Percentiles rank a stretch among this genome's conserved stretches.
phyloP scores from a whole-genome alignment of 2,113 vertebrate species.

The Diphyllodes magnificus region DNA sequence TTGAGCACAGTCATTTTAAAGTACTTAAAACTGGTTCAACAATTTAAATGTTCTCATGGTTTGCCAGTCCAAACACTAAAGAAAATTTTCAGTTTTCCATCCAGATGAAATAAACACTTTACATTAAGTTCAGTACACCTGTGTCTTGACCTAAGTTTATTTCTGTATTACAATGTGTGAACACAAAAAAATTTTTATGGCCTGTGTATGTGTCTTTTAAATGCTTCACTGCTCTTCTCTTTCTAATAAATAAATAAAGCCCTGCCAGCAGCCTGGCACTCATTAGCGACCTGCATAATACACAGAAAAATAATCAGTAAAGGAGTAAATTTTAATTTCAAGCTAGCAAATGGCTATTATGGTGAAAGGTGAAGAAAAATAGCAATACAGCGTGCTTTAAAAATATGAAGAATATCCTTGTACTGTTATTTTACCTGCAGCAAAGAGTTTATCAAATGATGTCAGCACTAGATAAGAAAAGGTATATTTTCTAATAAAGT shows the following conservation, averaged over 20 bases:
- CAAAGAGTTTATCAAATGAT: not conserved
- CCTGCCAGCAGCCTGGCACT: slow-evolving; percentile 28
- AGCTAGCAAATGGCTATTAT: not conserved
- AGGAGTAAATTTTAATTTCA: slow-evolving; percentile 8
- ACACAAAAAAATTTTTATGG: not conserved
- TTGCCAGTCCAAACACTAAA: not conserved
- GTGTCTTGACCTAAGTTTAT: not conserved
- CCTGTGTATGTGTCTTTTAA: not conserved
- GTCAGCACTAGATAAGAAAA: slow-evolving; percentile 12
- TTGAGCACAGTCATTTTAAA: not conserved
- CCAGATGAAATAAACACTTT: not conserved
- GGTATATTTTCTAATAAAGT: not conserved
- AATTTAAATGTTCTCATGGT: not conserved
- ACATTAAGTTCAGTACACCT: not conserved
- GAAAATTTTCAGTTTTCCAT: not conserved
- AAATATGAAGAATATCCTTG: not conserved
- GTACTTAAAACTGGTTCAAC: not conserved
- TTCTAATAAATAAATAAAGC: slow-evolving; percentile 48
- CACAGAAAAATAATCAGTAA: not conserved
- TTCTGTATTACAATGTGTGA: not conserved
- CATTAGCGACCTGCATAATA: slow-evolving; percentile 18
- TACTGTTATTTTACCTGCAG: not conserved
- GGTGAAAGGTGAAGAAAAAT: not conserved
- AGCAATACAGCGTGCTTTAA: not conserved
- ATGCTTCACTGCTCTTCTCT: slow-evolving; percentile 4